These are phyloP conservation scores for Raphicerus campestris DNA, from an alignment of 2,113 vertebrate genomes.

Conservation along the genomic window DNA sequence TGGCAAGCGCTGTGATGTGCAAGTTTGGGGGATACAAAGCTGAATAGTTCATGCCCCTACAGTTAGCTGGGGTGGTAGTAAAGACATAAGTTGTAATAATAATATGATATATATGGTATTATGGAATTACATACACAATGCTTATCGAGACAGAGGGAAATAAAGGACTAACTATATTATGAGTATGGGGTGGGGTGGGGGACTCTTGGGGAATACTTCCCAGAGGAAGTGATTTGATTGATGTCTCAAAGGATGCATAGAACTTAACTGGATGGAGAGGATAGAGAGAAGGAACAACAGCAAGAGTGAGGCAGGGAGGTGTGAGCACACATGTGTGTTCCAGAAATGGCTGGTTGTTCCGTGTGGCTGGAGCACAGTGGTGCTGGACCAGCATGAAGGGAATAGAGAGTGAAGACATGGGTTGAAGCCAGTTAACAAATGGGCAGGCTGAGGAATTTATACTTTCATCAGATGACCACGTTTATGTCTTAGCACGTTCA, in stretches of 20 bases:
- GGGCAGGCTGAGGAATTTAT: neutral
- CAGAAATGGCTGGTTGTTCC: neutral
- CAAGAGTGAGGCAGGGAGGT: neutral
- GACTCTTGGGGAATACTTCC: neutral
- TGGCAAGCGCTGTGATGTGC: neutral
- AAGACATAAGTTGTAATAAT: neutral
- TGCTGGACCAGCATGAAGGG: neutral
- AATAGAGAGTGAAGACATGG: neutral
- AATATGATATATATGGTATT: neutral
- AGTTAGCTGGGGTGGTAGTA: neutral
- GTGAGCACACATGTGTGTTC: fast-evolving
- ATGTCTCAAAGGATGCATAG: neutral
- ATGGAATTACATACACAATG: neutral
- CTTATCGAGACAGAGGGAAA: neutral
- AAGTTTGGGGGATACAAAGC: neutral
- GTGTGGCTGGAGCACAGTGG: neutral
- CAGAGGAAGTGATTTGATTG: neutral
- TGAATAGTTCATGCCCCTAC: neutral
- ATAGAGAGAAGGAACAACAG: neutral
- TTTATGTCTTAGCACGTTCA: neutral
- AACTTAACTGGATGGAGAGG: neutral
- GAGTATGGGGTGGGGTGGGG: fast-evolving
- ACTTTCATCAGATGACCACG: neutral
- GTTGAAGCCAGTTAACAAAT: neutral
- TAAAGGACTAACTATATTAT: neutral